Conservation (phyloP, 1,140 invertebrate genomes). For the Potamilus streckersoni region DNA sequence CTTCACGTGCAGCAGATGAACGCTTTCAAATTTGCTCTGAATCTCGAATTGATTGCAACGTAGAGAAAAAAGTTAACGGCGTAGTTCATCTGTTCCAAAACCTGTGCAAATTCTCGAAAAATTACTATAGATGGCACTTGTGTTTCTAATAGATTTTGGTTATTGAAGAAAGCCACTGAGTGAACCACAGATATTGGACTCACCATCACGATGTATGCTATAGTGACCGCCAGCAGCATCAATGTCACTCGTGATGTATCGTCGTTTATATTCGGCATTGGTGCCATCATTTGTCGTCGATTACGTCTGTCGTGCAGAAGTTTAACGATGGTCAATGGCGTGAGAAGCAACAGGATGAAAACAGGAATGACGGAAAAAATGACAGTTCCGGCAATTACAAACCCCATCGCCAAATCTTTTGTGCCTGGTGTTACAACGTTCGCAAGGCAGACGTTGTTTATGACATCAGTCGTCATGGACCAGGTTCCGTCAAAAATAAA, state of each 20-base stretch:
- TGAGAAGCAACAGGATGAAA: conserved; percentile 9
- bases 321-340: conserved; percentile 13
- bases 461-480: conserved; percentile 35
- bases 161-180: conserved; percentile 21
- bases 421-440: conserved; percentile 14
- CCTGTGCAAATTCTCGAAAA: conserved; percentile 29
- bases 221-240: conserved; percentile 38
- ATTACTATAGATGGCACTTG: conserved; percentile 22
- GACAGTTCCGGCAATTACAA: conserved; percentile 9
- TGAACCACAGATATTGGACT: conserved; percentile 34
- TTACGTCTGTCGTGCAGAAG: conserved; percentile 4
- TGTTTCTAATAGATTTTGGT: conserved; percentile 27
- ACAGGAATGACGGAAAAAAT: conserved; percentile 24
- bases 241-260: conserved; percentile 9
- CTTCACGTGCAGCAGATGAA: no score
- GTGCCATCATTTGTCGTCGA: background rate
- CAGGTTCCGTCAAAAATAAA: conserved; percentile 29
- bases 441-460: conserved; percentile 35
- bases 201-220: conserved; percentile 36
- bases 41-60: conserved; percentile 2
- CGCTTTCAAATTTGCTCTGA: no score
- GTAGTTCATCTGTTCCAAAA: conserved; percentile 45
- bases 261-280: background rate
- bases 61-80: conserved; percentile 48
- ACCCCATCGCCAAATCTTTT: conserved; percentile 3